Percentiles rank a stretch among this genome's conserved stretches.
These are phyloP conservation scores for Scaptomyza reducta DNA, from an alignment of 2,888 invertebrate species.

Conservation along the genomic window DNA sequence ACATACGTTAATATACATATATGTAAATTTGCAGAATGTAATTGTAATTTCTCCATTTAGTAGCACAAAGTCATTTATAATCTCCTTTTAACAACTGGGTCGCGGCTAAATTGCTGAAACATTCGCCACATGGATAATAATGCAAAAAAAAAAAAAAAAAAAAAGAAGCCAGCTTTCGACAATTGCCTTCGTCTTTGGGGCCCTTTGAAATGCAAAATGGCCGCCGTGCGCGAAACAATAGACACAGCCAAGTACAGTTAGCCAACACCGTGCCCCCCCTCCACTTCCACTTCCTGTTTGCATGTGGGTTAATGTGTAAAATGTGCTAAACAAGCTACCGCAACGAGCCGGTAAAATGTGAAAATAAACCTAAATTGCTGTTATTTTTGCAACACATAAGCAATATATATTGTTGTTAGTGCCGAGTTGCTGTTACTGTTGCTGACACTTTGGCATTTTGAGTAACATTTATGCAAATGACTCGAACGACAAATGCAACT, in stretches of 20 bases:
- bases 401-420: neutral
- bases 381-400: constrained; percentile 26
- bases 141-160: constrained; percentile 54
- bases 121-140: constrained; percentile 63
- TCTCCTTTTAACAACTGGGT: constrained; percentile 38
- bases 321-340: constrained; percentile 64
- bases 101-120: constrained; percentile 37
- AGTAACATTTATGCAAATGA: constrained; percentile 66
- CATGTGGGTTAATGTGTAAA: constrained; percentile 73
- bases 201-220: constrained; percentile 52
- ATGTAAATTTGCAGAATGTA: neutral
- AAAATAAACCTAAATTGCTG: constrained; percentile 61
- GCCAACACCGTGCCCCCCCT: neutral
- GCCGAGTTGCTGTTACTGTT: neutral
- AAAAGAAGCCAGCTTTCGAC: constrained; percentile 34
- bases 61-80: constrained; percentile 20
- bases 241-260: constrained; percentile 29
- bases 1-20: constrained; percentile 1
- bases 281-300: constrained; percentile 33
- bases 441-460: constrained; percentile 48
- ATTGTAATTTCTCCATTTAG: constrained; percentile 1
- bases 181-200: constrained; percentile 55
- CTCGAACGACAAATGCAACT: constrained; percentile 61
- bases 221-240: constrained; percentile 47
- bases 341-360: constrained; percentile 33